These are phyloP conservation scores for Prionace glauca DNA, from an alignment of 2,797 vertebrate genomes.

Conservation along the genomic window DNA sequence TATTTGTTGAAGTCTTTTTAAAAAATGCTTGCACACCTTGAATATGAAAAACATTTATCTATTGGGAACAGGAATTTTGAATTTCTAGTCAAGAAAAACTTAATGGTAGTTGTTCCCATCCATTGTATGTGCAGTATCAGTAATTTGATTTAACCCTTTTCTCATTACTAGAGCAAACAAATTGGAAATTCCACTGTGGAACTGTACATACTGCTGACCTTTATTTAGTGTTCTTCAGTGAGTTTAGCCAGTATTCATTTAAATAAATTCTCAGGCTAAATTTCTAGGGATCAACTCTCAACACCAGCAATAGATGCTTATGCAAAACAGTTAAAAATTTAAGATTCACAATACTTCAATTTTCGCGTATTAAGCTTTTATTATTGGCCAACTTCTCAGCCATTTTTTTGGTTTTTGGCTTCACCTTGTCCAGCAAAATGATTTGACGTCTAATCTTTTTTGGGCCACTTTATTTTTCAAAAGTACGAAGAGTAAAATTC, in stretches of 20 bases:
- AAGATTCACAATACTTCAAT: not conserved
- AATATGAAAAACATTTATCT: not conserved
- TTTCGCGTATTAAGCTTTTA: not conserved
- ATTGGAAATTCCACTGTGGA: not conserved
- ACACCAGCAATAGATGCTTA: not conserved
- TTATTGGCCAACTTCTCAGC: not conserved
- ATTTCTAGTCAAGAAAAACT: not conserved
- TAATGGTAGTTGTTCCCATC: not conserved
- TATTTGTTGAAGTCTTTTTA: not conserved
- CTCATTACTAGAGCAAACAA: not conserved
- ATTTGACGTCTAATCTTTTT: conserved; percentile 42
- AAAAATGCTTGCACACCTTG: not conserved
- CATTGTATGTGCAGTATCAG: not conserved
- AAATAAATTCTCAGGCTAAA: not conserved
- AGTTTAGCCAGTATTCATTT: not conserved
- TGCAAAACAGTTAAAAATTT: not conserved
- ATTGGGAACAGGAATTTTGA: not conserved
- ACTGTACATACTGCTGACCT: not conserved
- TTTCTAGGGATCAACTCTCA: not conserved
- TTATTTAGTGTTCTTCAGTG: not conserved
- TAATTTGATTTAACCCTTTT: not conserved
- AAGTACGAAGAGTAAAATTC: not conserved
- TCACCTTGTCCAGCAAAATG: not conserved
- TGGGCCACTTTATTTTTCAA: not conserved
- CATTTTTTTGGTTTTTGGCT: not conserved